Base-by-base conservation (phyloP, 2,797 vertebrate species). In the Gymnothorax reevesii region DNA sequence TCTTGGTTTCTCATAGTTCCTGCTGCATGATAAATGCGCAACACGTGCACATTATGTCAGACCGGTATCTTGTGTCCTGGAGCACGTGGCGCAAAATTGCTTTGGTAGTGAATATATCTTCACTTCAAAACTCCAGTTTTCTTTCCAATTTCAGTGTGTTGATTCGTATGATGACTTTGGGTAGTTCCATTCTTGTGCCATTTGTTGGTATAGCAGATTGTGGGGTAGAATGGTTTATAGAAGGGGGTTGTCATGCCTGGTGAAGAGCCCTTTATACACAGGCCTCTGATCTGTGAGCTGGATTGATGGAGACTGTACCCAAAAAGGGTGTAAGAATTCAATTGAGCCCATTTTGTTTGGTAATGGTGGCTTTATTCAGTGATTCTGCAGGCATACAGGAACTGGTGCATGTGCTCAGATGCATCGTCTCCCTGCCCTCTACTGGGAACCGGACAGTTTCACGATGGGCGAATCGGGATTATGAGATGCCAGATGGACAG, bases 361-460 rank as follows among this genome's bases (percentile, higher is more conserved):
- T 92, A 57, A 92, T 13, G 82, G 94, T 89, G 85, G 77, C 87
- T 95, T 96, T 95, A 95, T 95, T 96, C 89, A 91, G 92, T 95
- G 92, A 94, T 93, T 91, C 92, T 71, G 86, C 64, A 83, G 82
- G 88, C 87, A 85, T 84, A 15, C 66, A 59, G 71, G 13, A 75
- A 17, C 86, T 71, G 64, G 17, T 82, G 88, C 80, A 84, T 20
- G 88, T 59, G 49, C 49, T 9, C 57, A 22, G 42, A 84, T 88
- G 87, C 86, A 88, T 71, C 85, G 75, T 57, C 84, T 15, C 86
- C 82, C 52, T 57, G 10, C 55, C 60, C 86, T 71, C 49, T 9
- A 22, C 73, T 73, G 75, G 25, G 64, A 79, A 52, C 5, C 71
- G 69, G 17, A 33, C 8, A 54, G 55, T 73, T 42, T 57, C 49